These are phyloP conservation scores for Schizothorax lantsangensis DNA, from an alignment of 2,797 vertebrate species.

Conservation along the genomic window DNA sequence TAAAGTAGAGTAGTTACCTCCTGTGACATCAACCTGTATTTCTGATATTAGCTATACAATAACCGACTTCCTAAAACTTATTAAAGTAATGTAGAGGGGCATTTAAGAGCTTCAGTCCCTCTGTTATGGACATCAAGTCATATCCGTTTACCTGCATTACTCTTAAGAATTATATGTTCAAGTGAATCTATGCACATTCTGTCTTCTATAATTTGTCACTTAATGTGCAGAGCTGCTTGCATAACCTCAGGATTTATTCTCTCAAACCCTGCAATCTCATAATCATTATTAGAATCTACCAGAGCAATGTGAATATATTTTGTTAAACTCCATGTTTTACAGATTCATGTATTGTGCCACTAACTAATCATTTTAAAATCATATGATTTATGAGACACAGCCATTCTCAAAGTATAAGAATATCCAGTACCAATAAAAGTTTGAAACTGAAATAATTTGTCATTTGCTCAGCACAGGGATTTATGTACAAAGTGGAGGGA, in stretches of 20 bases:
- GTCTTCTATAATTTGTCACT: constrained; percentile 8
- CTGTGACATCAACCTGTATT: not conserved
- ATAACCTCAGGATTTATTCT: constrained; percentile 25
- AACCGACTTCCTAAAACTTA: not conserved
- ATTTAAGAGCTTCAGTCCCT: not conserved
- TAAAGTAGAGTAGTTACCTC: not conserved
- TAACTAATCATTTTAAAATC: constrained; percentile 36
- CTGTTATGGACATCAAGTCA: not conserved
- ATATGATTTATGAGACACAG: constrained; percentile 21
- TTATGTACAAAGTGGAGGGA: not conserved
- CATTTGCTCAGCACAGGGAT: constrained; percentile 16
- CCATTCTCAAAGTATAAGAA: not conserved
- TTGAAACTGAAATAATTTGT: constrained; percentile 33
- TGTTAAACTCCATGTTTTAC: constrained; percentile 28
- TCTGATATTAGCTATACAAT: not conserved
- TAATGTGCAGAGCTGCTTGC: constrained; percentile 22
- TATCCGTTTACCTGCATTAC: not conserved
- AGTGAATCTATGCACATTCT: constrained; percentile 16
- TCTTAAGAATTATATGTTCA: not conserved
- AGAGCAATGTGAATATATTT: constrained; percentile 25
- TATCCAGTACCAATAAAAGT: constrained; percentile 10
- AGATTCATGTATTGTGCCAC: constrained; percentile 26
- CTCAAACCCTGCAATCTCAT: constrained; percentile 30
- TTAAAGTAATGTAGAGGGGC: not conserved
- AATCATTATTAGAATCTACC: constrained; percentile 30